Percentiles rank a stretch among this genome's conserved stretches.
phyloP scores from a whole-genome alignment of 92 coral and sea anemone species.

The Desmophyllum pertusum region DNA sequence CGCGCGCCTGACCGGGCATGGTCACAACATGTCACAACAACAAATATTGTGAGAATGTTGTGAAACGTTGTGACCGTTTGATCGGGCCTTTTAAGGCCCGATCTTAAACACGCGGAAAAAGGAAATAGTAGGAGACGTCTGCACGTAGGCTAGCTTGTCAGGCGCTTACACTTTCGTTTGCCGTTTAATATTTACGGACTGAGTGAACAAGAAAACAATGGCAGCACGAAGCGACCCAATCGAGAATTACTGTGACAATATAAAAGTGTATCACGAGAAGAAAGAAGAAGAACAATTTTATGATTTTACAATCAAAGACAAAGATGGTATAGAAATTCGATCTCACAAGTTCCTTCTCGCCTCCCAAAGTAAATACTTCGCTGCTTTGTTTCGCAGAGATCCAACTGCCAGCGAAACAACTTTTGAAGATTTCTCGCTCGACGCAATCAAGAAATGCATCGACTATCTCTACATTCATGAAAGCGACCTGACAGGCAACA shows the following conservation, averaged over 20 bases:
- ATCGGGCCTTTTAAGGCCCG: no score
- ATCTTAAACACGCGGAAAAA: no score
- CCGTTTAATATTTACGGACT: no score
- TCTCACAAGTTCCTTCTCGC: constrained; percentile 24
- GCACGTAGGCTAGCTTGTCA: no score
- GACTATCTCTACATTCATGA: background rate
- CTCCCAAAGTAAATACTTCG: constrained; percentile 14
- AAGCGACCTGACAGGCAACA: background rate
- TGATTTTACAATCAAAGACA: constrained; percentile 32
- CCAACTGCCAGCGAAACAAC: constrained; percentile 5
- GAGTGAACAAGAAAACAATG: background rate
- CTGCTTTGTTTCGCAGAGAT: background rate
- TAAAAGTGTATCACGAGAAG: constrained; percentile 1
- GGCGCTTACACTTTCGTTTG: no score
- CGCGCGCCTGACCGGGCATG: no score
- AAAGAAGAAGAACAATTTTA: background rate
- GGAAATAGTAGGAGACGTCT: no score
- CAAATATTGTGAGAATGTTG: no score
- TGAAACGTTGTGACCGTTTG: no score
- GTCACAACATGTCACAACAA: no score
- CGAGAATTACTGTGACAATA: constrained; percentile 4
- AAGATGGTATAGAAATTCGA: background rate
- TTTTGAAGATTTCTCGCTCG: background rate
- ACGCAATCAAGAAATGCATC: constrained; percentile 10
- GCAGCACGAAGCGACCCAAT: background rate